Evolutionary conservation across 2,888 invertebrate species (phyloP), one percentile per base, ranked within the genome.

Genomic region (Xestia sexstrigata): DNA sequence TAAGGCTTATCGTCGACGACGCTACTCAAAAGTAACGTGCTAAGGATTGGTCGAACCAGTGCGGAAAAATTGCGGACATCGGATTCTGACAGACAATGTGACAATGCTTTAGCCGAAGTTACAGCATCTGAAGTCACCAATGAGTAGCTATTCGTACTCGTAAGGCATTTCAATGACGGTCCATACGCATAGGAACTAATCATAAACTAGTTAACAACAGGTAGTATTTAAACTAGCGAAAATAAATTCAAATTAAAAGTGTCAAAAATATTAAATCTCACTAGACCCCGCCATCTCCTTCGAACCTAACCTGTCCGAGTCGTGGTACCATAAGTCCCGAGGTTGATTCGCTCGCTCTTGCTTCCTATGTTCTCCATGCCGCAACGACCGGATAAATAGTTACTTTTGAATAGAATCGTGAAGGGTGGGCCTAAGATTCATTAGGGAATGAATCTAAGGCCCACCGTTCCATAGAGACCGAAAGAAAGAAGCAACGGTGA

Each of bases 401-500:
- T 35, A 35, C 60, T 20, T 30, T 60, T 60, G 17, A 60, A 30
- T 30, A 60, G 17, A 17, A 30, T 30, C 0, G 20, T 60, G 17
- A 60, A 30, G 8, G 9, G 17, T 20, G 17, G 17, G 9, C 17
- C 3, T 60, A 17, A 45, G 13, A 49, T 26, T 30, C 5, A 15
- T 60, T 60, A n/a, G n/a, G n/a, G n/a, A n/a, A n/a, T n/a, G n/a
- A n/a, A n/a, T n/a, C n/a, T n/a, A n/a, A n/a, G n/a, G n/a, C n/a
- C n/a, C n/a, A n/a, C n/a, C n/a, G n/a, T n/a, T n/a, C n/a, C n/a
- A n/a, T n/a, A n/a, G n/a, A n/a, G n/a, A n/a, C n/a, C n/a, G n/a
- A n/a, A n/a, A n/a, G n/a, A n/a, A n/a, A n/a, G n/a, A n/a, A 69
- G 60, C 39, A 58, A 69, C 69, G 20, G 49, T 55, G 13, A 62